Base-by-base conservation (phyloP, 2,797 vertebrate species). In the Anguilla pacifica region DNA sequence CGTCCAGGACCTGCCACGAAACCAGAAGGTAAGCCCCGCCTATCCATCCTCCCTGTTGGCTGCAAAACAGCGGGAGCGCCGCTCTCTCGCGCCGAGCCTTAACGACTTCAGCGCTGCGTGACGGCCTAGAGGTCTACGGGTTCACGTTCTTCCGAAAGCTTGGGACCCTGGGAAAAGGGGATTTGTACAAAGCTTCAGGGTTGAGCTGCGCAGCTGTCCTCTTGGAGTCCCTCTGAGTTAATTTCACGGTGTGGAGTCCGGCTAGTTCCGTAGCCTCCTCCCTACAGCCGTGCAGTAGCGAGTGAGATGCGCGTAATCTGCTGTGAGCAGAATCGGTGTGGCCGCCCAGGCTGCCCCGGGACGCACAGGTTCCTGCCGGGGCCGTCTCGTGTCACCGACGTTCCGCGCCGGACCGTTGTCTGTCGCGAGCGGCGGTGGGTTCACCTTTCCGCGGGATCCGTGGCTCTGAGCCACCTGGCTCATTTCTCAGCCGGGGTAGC, bases 1-100 rank as follows among this genome's bases (percentile, higher is more conserved):
- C 91, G 96, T 97, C 91, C 97, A 98, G 89, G 98, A 99, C 92
- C 96, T 98, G 91, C 98, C 98, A 39, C 97, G 97, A 91, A 99
- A 99, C 94, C 98, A 98, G 95, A 99, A 99, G 98, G 98, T 99
- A 95, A 95, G 95, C 13, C 6, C 17, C 35, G 11, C 31, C 35
- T 28, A 59, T 61, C 70, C 10, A 46, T 51, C 77, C 19, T 79
- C 10, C 59, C 49, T 6, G 0, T 57, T 49, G 39, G 4, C 22
- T 2, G 53, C 9, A 13, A 2, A 13, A 13, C 55, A 17, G 55
- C 55, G 15, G 2, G 13, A 57, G 55, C 55, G 3, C 55, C 15
- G 55, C 15, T 10, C 15, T 57, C 55, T 17, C 55, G 6, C 64
- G n/a, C 64, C 10, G 64, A n/a, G n/a, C 72, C 22, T 22, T 82